Conservation (phyloP, 2,113 vertebrate genomes). For the Sinocyclocheilus maitianheensis region DNA sequence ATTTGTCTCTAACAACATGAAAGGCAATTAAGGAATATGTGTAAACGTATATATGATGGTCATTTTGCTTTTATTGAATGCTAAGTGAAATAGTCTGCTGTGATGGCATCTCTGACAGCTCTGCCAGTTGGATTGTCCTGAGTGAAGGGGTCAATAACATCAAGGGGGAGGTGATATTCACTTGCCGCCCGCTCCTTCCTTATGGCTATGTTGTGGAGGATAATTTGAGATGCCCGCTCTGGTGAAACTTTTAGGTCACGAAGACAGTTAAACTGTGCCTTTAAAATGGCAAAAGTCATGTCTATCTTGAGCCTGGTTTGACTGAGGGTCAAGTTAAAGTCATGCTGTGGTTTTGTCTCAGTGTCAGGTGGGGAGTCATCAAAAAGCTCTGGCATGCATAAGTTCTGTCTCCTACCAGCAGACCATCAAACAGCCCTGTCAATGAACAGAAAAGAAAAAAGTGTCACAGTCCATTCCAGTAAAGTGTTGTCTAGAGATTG, state of each 20-base stretch:
- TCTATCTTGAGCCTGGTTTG: constrained; percentile 36
- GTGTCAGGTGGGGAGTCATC: background rate
- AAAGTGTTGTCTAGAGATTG: background rate
- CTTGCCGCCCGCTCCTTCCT: constrained; percentile 25
- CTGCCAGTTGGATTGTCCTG: background rate
- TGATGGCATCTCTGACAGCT: background rate
- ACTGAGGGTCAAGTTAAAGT: constrained; percentile 14
- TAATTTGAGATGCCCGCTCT: constrained; percentile 11
- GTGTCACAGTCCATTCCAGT: background rate
- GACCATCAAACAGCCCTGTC: constrained; percentile 15
- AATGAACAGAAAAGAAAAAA: background rate
- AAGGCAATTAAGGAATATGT: background rate
- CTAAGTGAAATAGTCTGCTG: constrained; percentile 1
- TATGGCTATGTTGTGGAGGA: constrained; percentile 38
- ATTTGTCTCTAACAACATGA: background rate
- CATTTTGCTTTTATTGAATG: background rate
- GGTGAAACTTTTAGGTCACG: constrained; percentile 1
- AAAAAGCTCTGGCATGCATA: constrained; percentile 14
- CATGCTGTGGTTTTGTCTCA: background rate
- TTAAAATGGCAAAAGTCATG: constrained; percentile 37
- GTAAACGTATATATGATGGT: background rate
- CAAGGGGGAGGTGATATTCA: background rate
- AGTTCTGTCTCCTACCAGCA: constrained; percentile 7
- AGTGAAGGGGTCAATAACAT: constrained; percentile 15
- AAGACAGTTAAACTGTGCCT: constrained; percentile 38